phyloP scores from a whole-genome alignment of 2,797 vertebrate species.

The Oryzias sinensis region DNA sequence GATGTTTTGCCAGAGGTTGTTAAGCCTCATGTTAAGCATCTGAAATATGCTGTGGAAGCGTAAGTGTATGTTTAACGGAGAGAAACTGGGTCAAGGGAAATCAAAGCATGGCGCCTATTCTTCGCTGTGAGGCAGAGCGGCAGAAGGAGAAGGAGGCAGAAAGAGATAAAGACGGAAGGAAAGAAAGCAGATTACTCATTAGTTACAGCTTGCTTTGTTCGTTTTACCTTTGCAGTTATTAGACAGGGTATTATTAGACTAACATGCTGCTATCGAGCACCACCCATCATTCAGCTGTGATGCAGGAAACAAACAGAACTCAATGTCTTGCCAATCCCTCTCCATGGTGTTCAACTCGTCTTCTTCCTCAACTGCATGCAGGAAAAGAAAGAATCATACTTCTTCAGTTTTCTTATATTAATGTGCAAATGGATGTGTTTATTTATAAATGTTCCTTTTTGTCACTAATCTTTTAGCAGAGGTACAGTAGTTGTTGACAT shows the following conservation, averaged over 20 bases:
- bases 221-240: constrained; percentile 68
- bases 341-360: constrained; percentile 17
- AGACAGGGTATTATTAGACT: constrained; percentile 65
- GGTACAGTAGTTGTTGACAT: too few species aligned
- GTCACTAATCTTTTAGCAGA: too few species aligned
- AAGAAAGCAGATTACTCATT: constrained; percentile 66
- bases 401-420: constrained; percentile 29
- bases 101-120: constrained; percentile 62
- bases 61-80: constrained; percentile 62
- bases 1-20: constrained; percentile 65
- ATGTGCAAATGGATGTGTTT: constrained; percentile 18
- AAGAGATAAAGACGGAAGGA: constrained; percentile 30
- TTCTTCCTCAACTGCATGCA: constrained; percentile 10
- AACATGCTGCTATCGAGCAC: constrained; percentile 46
- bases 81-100: constrained; percentile 74
- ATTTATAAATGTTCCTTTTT: constrained; percentile 13
- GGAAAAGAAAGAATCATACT: constrained; percentile 16
- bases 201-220: constrained; percentile 70
- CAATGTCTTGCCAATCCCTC: constrained; percentile 26
- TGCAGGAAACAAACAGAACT: constrained; percentile 37
- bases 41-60: constrained; percentile 58
- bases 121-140: constrained; percentile 57
- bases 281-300: constrained; percentile 39
- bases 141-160: constrained; percentile 38
- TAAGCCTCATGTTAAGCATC: constrained; percentile 65